A percentile compares a stretch with the other conserved stretches of the same genome.
phyloP scores from a whole-genome alignment of 1,140 invertebrate genomes.

The Ceratina calcarata region DNA sequence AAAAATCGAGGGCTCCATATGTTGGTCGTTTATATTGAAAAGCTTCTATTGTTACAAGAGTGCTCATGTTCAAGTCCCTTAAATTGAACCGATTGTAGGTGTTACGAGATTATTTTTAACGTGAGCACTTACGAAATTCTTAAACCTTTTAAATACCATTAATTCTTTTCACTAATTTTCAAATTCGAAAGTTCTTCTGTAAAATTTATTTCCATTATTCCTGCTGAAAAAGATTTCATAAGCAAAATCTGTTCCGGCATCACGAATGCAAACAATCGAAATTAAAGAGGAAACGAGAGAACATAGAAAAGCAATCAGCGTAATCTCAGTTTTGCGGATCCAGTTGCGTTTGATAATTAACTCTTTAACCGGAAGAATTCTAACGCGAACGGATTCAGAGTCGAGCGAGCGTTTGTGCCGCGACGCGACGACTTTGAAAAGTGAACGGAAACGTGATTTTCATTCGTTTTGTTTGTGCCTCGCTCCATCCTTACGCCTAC shows the following conservation, averaged over 20 bases:
- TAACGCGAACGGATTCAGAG: slow-evolving; percentile 2
- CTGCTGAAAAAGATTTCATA: too few species aligned
- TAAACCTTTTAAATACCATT: too few species aligned
- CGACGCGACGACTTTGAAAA: slow-evolving; percentile 44
- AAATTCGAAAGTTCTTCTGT: too few species aligned
- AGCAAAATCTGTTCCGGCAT: too few species aligned
- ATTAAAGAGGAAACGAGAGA: neutral
- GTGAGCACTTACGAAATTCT: too few species aligned
- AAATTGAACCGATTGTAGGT: too few species aligned
- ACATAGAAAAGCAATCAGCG: neutral
- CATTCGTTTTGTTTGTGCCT: slow-evolving; percentile 35
- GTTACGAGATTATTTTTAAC: too few species aligned
- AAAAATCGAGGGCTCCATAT: neutral
- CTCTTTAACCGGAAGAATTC: neutral
- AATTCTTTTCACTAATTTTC: too few species aligned
- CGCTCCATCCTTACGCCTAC: slow-evolving; percentile 19
- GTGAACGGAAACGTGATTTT: slow-evolving; percentile 53
- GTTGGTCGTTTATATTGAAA: too few species aligned
- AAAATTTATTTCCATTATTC: too few species aligned
- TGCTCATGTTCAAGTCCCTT: too few species aligned
- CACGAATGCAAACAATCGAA: neutral
- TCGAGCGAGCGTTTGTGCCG: neutral
- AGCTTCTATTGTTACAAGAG: neutral
- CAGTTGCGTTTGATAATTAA: neutral
- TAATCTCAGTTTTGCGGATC: slow-evolving; percentile 10